Evolutionary conservation across 53 echinoderm and acorn worm genomes (phyloP), one percentile per base, ranked within the genome.

Genomic region (Paelopatides confundens): DNA sequence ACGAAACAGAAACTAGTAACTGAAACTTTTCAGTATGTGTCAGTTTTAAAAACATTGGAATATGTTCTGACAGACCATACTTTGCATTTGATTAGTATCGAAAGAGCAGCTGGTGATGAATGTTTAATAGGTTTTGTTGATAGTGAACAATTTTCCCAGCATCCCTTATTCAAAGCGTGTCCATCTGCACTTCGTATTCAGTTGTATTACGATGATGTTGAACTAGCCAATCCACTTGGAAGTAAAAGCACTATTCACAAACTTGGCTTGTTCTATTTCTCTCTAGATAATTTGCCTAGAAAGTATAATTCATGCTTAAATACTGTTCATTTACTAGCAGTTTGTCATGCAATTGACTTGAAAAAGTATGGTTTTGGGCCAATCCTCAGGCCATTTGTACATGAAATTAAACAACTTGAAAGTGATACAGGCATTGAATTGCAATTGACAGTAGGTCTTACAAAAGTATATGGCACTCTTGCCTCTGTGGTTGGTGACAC

Each of bases 121-220:
- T n/a, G n/a, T n/a, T n/a, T n/a, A n/a, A n/a, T n/a, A 40, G 11
- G 11, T 40, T 40, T 40, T 9, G 40, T 11, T 40, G 40, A 40
- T 40, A 11, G 40, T 9, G 6, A 40, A 9, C 40, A 40, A 11
- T 40, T 9, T 40, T 40, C 11, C 6, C 6, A 40, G 7, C 40
- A 40, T 40, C 7, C 40, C 40, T 40, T 40, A 6, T 40, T 40
- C 40, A 11, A 40, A 11, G 11, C 6, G 11, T 40, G 11, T 40
- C 85, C 71, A 63, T 7, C 62, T 85, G 85, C 85, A 29, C 36
- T 90, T 21, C 35, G 92, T 29, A 66, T 89, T 31, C 89, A 92
- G 38, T 69, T 89, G 23, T 92, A 85, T 35, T 89, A 92, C 77
- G 92, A 89, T 86, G 92, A 92, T 66, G 68, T 92, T 18, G 92